Evolutionary conservation across 23 tunicate genomes (phyloP).

Genomic region (Phallusia fumigata): DNA sequence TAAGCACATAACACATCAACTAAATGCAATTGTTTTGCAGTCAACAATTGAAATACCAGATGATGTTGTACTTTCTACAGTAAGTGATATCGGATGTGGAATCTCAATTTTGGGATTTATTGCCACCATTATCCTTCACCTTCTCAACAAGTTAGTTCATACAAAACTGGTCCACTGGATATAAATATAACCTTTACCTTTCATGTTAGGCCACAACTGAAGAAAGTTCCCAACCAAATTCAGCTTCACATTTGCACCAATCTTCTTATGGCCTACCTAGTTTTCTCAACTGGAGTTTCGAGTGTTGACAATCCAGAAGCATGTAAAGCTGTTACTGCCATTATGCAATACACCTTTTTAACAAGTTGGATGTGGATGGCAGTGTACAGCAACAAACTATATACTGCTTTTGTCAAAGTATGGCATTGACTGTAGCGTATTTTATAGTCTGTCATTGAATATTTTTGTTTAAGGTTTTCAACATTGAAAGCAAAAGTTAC

Average conservation of each 20-base stretch:
- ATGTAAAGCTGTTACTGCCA: constrained; percentile 42
- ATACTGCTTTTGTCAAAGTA: constrained; percentile 49
- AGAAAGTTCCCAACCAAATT: constrained; percentile 46
- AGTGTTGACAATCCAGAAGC: background rate
- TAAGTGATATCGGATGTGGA: no score
- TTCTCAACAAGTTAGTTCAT: no score
- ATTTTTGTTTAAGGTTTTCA: background rate
- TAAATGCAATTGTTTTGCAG: no score
- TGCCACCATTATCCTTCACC: no score
- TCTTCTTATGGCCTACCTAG: constrained; percentile 39
- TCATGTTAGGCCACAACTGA: constrained; percentile 46
- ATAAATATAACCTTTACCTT: no score
- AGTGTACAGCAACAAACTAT: constrained; percentile 59
- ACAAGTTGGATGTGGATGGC: constrained; percentile 75
- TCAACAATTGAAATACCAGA: no score
- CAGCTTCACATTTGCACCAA: constrained; percentile 43
- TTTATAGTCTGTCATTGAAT: background rate
- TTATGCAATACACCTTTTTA: constrained; percentile 64
- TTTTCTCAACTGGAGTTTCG: constrained; percentile 50
- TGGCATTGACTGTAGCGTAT: background rate
- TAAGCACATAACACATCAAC: no score
- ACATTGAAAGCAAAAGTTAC: background rate
- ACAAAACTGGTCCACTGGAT: no score
- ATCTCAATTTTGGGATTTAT: no score
- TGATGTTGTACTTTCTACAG: no score